A percentile compares a stretch with the other conserved stretches of the same genome.
These are phyloP conservation scores for Melanogrammus aeglefinus DNA, from an alignment of 2,797 vertebrate genomes.

Conservation along the genomic window DNA sequence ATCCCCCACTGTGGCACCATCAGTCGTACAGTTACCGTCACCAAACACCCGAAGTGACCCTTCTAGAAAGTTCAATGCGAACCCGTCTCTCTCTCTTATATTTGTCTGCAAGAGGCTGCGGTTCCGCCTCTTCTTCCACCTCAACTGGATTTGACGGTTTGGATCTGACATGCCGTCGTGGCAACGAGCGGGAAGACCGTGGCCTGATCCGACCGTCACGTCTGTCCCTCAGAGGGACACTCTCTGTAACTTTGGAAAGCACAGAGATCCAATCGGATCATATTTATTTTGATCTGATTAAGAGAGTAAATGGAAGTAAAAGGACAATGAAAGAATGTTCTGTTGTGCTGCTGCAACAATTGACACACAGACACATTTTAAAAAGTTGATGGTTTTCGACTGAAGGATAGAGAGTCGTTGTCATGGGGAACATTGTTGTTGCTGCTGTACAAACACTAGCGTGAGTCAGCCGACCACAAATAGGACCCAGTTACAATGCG, in stretches of 20 bases:
- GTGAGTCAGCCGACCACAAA: neutral
- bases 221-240: neutral
- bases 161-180: conserved; percentile 43
- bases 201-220: conserved; percentile 6
- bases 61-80: too few relatives aligned
- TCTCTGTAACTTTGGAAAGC: neutral
- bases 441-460: neutral
- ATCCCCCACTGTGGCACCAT: neutral
- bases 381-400: too few relatives aligned
- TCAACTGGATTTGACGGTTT: conserved; percentile 51
- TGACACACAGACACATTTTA: neutral
- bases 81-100: neutral
- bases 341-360: neutral
- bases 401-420: too few relatives aligned
- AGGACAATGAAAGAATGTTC: neutral
- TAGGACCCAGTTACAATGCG: neutral
- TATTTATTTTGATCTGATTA: neutral
- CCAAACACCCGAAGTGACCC: too few relatives aligned
- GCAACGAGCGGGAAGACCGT: conserved; percentile 30
- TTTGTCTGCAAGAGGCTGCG: neutral
- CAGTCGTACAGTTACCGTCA: too few relatives aligned
- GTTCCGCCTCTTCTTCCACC: neutral
- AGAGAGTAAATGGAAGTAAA: neutral
- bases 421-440: too few relatives aligned
- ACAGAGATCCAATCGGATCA: neutral